These are phyloP conservation scores for Drosophila sucinea DNA, from an alignment of 1,140 invertebrate genomes.

Conservation along the genomic window DNA sequence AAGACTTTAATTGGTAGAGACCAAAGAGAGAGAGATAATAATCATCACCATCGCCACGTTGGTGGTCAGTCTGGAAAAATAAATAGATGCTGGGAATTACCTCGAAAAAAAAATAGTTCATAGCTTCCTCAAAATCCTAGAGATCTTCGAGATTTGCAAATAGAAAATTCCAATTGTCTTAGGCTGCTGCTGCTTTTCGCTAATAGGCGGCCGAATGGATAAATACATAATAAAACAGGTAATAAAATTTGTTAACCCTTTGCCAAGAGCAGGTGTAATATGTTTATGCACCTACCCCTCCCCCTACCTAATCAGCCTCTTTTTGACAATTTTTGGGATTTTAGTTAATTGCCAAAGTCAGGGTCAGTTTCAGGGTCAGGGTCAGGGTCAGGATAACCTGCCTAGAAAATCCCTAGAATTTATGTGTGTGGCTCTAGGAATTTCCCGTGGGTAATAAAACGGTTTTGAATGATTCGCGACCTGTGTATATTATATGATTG, in stretches of 20 bases:
- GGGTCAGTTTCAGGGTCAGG: slow-evolving; percentile 59
- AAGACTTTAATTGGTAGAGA: slow-evolving; percentile 37
- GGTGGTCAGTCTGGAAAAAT: slow-evolving; percentile 27
- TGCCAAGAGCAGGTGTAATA: neutral
- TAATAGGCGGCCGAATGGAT: too few relatives aligned
- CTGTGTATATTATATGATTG: neutral
- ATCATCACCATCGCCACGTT: neutral
- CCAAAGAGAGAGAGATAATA: neutral
- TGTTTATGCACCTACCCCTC: neutral
- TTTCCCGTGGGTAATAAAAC: slow-evolving; percentile 59
- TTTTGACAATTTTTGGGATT: neutral
- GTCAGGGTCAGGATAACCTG: slow-evolving; percentile 10
- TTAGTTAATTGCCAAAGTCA: slow-evolving; percentile 53
- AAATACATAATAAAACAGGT: neutral
- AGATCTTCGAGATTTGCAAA: neutral
- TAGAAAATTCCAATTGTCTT: slow-evolving; percentile 3
- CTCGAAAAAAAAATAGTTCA: neutral
- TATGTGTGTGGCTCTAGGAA: slow-evolving; percentile 50
- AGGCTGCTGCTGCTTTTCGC: neutral
- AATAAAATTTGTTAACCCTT: neutral
- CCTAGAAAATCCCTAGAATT: slow-evolving; percentile 25
- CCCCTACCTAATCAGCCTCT: neutral
- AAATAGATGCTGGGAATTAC: slow-evolving; percentile 20
- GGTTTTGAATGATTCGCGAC: slow-evolving; percentile 66
- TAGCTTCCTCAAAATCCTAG: too few relatives aligned